Evolutionary conservation across 2,888 invertebrate species (phyloP).

Genomic region (Adineta ricciae): DNA sequence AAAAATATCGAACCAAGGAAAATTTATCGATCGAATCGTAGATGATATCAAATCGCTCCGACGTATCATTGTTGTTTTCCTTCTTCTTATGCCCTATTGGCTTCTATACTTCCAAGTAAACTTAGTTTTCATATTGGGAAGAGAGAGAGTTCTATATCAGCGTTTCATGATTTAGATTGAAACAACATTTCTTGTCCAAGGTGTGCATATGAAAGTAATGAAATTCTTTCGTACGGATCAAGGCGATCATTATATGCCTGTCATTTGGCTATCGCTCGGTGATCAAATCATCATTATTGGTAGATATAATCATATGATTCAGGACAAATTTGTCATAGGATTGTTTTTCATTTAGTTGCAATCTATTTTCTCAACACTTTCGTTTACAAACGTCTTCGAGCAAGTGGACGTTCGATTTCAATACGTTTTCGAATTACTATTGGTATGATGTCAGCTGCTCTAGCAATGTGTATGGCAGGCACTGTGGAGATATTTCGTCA

Average conservation of each 20-base stretch:
- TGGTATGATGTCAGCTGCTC: not conserved
- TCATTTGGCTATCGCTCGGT: not conserved
- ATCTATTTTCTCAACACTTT: not conserved
- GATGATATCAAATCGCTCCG: conserved; percentile 52
- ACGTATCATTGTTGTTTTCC: conserved; percentile 48
- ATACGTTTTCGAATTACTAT: not conserved
- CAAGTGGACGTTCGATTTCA: not conserved
- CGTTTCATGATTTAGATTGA: conserved; percentile 47
- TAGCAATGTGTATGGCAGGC: conserved; percentile 22
- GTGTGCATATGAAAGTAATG: conserved; percentile 46
- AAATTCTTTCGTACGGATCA: not conserved
- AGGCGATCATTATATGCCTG: not conserved
- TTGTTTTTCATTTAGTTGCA: not conserved
- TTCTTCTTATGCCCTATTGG: conserved; percentile 52
- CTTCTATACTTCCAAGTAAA: conserved; percentile 53
- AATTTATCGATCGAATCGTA: conserved; percentile 51
- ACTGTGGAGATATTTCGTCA: not conserved
- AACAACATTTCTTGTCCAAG: conserved; percentile 53
- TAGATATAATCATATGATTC: not conserved
- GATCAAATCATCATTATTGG: not conserved
- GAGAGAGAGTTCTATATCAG: not conserved
- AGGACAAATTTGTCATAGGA: no score
- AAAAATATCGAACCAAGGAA: conserved; percentile 52
- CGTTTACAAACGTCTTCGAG: not conserved
- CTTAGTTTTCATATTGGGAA: no score